phyloP scores from a whole-genome alignment of 2,888 invertebrate species.

The Patella caerulea region DNA sequence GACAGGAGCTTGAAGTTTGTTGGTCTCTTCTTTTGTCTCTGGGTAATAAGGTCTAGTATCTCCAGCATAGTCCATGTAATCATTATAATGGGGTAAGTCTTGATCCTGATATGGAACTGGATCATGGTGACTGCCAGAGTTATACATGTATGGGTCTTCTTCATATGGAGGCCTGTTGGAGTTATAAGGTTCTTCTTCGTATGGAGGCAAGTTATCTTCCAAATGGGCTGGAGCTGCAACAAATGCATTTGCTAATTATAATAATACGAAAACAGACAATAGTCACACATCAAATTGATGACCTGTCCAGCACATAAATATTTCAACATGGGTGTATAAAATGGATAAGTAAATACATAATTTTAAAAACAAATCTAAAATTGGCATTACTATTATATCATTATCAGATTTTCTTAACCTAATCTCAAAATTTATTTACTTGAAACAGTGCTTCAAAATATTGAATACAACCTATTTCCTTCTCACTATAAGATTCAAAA shows the following conservation, averaged over 20 bases:
- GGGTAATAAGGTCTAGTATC: constrained; percentile 44
- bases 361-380: too few species aligned
- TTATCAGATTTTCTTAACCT: too few species aligned
- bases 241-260: background rate
- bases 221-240: background rate
- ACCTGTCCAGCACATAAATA: too few species aligned
- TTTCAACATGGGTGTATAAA: too few species aligned
- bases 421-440: too few species aligned
- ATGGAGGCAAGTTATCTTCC: constrained; percentile 38
- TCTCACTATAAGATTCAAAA: too few species aligned
- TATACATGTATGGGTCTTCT: constrained; percentile 18
- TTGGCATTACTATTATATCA: too few species aligned
- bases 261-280: too few species aligned
- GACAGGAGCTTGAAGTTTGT: constrained; percentile 37
- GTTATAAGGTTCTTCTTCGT: constrained; percentile 23
- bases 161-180: constrained; percentile 16
- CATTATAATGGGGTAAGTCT: constrained; percentile 28
- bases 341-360: too few species aligned
- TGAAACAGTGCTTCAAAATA: too few species aligned
- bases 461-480: too few species aligned
- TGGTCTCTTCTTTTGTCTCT: constrained; percentile 43
- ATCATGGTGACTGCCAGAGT: constrained; percentile 31
- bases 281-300: too few species aligned
- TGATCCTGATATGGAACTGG: constrained; percentile 28
- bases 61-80: constrained; percentile 32